These are phyloP conservation scores for Acanthochromis polyacanthus DNA, from an alignment of 2,113 vertebrate species.

Conservation along the genomic window DNA sequence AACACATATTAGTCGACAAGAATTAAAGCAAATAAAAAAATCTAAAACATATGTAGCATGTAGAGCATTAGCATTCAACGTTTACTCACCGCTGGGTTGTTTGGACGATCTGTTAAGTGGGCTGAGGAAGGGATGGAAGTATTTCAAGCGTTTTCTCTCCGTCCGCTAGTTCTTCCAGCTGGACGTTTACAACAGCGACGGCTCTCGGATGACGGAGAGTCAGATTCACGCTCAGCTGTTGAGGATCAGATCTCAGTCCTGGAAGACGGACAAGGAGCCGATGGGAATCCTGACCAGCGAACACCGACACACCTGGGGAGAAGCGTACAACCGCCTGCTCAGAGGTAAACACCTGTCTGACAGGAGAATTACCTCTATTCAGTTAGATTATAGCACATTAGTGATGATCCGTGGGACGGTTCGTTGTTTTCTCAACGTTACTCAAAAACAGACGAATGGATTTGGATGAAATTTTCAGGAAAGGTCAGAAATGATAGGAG, in stretches of 20 bases:
- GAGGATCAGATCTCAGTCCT: constrained; percentile 86
- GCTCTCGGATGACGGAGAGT: constrained; percentile 86
- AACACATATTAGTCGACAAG: too few species aligned
- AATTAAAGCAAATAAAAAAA: too few species aligned
- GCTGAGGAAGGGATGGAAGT: too few species aligned
- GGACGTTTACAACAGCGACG: constrained; percentile 90
- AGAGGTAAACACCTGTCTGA: constrained; percentile 72
- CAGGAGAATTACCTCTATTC: not conserved
- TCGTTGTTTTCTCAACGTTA: too few species aligned
- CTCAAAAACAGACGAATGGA: too few species aligned
- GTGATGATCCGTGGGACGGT: not conserved
- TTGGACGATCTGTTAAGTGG: too few species aligned
- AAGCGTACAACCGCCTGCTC: constrained; percentile 87
- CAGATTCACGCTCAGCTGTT: constrained; percentile 89
- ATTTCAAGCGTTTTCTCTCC: not conserved
- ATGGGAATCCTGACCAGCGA: constrained; percentile 90
- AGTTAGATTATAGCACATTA: not conserved
- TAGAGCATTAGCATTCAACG: too few species aligned
- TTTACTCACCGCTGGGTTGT: too few species aligned
- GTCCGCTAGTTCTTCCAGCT: constrained; percentile 88
- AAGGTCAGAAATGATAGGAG: too few species aligned
- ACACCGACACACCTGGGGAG: constrained; percentile 89
- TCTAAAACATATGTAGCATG: too few species aligned
- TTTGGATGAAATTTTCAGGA: too few species aligned
- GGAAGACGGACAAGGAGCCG: constrained; percentile 91